A percentile compares a stretch with the other conserved stretches of the same genome.
These are phyloP conservation scores for Protaetia brevitarsis DNA, from an alignment of 1,140 invertebrate species.

Conservation along the genomic window DNA sequence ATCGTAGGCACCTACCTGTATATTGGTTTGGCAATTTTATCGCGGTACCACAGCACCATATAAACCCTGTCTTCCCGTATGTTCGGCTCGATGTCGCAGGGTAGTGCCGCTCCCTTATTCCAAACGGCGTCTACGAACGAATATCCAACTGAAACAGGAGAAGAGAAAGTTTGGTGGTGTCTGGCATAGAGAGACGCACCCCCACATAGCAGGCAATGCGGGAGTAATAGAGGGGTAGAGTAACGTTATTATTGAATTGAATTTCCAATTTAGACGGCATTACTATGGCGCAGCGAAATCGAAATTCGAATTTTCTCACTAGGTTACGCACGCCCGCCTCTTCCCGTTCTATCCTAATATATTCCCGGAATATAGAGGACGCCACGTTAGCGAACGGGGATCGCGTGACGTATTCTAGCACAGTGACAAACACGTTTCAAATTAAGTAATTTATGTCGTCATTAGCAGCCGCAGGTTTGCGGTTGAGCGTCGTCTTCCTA, in stretches of 20 bases:
- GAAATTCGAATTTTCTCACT: slow-evolving; percentile 4
- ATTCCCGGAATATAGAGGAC: too few relatives aligned
- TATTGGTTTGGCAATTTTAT: slow-evolving; percentile 77
- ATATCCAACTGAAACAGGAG: slow-evolving; percentile 20
- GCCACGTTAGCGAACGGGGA: too few relatives aligned
- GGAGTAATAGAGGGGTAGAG: too few relatives aligned
- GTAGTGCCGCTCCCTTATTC: slow-evolving; percentile 71
- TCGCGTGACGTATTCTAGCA: not conserved
- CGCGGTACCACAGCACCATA: slow-evolving; percentile 88
- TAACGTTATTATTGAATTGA: not conserved
- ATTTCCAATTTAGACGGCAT: slow-evolving; percentile 7
- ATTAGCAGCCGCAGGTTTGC: not conserved
- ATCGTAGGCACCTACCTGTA: slow-evolving; percentile 67
- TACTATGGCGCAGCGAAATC: not conserved
- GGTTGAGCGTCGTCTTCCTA: not conserved
- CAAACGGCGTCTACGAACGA: slow-evolving; percentile 76
- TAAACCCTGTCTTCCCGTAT: slow-evolving; percentile 78
- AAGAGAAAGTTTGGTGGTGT: not conserved
- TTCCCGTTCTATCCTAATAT: too few relatives aligned
- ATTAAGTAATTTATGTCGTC: not conserved
- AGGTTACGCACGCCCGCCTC: not conserved
- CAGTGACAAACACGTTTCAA: not conserved
- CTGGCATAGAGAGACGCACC: too few relatives aligned
- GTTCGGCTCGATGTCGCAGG: slow-evolving; percentile 78
- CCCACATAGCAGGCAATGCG: too few relatives aligned